A percentile compares a stretch with the other conserved stretches of the same genome.
Conservation (phyloP, 2,797 vertebrate species). For the Coilia nasus region DNA sequence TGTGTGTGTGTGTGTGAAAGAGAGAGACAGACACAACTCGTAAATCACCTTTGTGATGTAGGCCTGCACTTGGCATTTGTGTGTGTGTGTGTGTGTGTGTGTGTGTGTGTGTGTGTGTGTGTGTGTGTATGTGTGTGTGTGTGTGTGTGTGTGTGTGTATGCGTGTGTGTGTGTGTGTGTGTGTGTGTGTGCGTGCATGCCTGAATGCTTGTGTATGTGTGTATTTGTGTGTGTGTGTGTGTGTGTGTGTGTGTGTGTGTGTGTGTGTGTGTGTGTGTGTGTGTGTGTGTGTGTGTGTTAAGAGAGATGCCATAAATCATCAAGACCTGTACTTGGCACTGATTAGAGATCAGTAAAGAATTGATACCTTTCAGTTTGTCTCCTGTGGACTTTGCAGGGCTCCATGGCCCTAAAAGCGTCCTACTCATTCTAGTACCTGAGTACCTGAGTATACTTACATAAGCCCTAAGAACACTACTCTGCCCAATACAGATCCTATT, state of each 20-base stretch:
- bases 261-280: neutral
- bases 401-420: no score
- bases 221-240: neutral
- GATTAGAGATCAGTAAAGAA: no score
- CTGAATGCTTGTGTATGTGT: neutral
- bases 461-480: no score
- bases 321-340: no score
- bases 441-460: no score
- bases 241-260: neutral
- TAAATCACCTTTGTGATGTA: no score
- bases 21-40: no score
- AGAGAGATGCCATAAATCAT: no score
- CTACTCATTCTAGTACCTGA: no score
- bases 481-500: neutral
- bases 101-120: neutral
- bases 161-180: conserved; percentile 1
- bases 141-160: conserved; percentile 3
- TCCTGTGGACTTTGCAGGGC: no score
- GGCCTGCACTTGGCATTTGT: neutral
- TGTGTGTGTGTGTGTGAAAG: conserved; percentile 17
- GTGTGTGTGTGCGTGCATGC: neutral
- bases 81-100: neutral
- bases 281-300: neutral
- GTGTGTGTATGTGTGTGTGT: neutral
- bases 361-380: no score